Percentiles rank a stretch among this genome's conserved stretches.
Evolutionary conservation across 2,888 invertebrate species (phyloP).

Genomic region (Cataglyphis livida): DNA sequence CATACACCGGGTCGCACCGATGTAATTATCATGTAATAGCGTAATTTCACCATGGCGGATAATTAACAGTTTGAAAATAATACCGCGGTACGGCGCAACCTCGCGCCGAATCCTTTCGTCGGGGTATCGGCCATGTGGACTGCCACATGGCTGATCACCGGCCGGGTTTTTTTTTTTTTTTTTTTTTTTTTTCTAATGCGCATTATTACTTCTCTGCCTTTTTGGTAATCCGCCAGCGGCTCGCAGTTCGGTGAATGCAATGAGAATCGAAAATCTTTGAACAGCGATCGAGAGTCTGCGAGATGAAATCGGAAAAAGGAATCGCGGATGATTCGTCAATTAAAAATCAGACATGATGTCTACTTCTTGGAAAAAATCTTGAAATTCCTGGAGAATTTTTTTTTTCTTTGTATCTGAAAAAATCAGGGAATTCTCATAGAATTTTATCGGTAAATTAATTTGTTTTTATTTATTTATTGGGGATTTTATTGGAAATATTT

Average conservation of each 20-base stretch:
- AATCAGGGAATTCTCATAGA: too few species aligned
- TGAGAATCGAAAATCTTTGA: conserved; percentile 1
- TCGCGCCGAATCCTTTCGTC: conserved; percentile 49
- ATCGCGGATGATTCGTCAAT: not conserved
- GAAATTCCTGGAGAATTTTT: too few species aligned
- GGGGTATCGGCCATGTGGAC: conserved; percentile 32
- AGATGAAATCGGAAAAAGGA: not conserved
- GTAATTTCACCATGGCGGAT: conserved; percentile 68
- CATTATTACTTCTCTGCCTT: conserved; percentile 44
- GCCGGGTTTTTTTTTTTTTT: too few species aligned
- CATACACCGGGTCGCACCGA: conserved; percentile 53
- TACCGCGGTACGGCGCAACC: conserved; percentile 54
- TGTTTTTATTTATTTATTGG: too few species aligned
- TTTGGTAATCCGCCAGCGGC: conserved; percentile 38
- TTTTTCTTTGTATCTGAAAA: too few species aligned
- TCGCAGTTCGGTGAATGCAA: conserved; percentile 21
- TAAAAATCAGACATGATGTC: not conserved
- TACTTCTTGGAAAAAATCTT: too few species aligned
- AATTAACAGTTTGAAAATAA: conserved; percentile 72
- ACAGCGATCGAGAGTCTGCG: not conserved
- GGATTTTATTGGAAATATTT: too few species aligned
- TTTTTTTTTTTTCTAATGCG: conserved; percentile 55
- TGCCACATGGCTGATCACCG: conserved; percentile 41
- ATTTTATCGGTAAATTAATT: too few species aligned
- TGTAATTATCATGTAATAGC: conserved; percentile 71